Evolutionary conservation across 2,888 invertebrate genomes (phyloP).

Genomic region (Apamea monoglypha): DNA sequence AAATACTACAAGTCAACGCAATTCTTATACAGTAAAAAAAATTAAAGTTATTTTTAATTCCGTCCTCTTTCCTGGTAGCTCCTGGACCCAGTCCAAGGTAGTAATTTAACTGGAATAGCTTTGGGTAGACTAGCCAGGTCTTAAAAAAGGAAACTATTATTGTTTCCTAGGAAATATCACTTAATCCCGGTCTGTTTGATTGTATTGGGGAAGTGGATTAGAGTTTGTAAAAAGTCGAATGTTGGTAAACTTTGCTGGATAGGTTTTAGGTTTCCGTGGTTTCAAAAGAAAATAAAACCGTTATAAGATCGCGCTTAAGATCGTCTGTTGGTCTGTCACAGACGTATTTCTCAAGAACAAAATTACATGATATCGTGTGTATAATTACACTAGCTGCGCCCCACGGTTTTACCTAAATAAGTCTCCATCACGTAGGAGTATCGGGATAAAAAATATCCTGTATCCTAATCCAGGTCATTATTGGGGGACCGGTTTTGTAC

Average conservation of each 20-base stretch:
- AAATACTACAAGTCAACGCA: background rate
- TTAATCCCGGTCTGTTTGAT: conserved; percentile 36
- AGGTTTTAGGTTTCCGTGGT: background rate
- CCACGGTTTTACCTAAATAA: too few relatives aligned
- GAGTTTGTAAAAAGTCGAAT: background rate
- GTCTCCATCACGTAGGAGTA: too few relatives aligned
- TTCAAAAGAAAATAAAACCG: background rate
- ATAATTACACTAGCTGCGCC: too few relatives aligned
- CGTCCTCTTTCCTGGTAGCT: conserved; percentile 6
- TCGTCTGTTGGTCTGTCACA: background rate
- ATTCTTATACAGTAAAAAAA: background rate
- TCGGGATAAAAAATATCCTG: too few relatives aligned
- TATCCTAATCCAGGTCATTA: too few relatives aligned
- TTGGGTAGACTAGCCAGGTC: conserved; percentile 15
- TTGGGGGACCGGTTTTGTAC: too few relatives aligned
- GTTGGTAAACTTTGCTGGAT: background rate
- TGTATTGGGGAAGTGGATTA: background rate
- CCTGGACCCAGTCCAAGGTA: conserved; percentile 33
- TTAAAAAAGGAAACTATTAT: conserved; percentile 34
- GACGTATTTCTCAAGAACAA: background rate
- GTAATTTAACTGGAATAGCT: conserved; percentile 32
- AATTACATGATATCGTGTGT: background rate
- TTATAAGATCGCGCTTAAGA: background rate
- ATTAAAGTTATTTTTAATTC: conserved; percentile 36
- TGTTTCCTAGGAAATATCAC: conserved; percentile 14